Evolutionary conservation across 2,113 vertebrate species (phyloP), one percentile per base, ranked within the genome.

Genomic region (Formicarius rufipectus): DNA sequence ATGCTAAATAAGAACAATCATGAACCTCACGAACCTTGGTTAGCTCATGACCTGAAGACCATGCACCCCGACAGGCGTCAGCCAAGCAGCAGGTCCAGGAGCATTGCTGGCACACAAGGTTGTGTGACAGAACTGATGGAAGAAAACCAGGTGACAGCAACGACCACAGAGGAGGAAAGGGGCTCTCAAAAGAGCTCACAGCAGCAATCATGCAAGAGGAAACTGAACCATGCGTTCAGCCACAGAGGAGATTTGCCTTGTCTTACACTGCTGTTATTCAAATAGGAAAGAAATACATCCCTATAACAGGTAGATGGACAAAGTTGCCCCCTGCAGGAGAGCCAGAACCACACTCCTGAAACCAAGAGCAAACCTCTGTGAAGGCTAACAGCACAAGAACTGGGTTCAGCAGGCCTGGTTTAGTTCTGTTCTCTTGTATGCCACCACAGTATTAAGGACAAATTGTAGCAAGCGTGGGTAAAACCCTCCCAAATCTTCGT

Each of bases 261-360:
- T 84, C 25, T 66, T 27, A 68, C 1, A 2, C 20, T 69, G 56
- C 7, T 62, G 37, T 42, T 63, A 49, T 5, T 81, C 60, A 62
- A n/a, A 59, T 0, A 22, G 47, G 28, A 81, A 81, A 31, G 69
- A 91, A 89, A 49, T 5, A 31, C 13, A 45, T 24, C 17, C 15
- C 18, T 47, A 10, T 10, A 13, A 58, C 7, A 53, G 62, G 11
- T 1, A 1, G 37, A 68, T 4, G 58, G 55, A 66, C 60, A n/a
- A 58, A 53, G 22, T 4, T 30, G 25, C 15, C 47, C 27, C 27
- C 8, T 0, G 1, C 1, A 0, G 6, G 0, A 79, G 6, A 68
- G 62, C 14, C 59, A 84, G 39, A 77, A 19, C 4, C 18, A 52
- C 1, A 0, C 4, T 10, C 22, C 19, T 47, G 27, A 75, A 87